Evolutionary conservation across 2,797 vertebrate species (phyloP).

Genomic region (Melopsittacus undulatus): DNA sequence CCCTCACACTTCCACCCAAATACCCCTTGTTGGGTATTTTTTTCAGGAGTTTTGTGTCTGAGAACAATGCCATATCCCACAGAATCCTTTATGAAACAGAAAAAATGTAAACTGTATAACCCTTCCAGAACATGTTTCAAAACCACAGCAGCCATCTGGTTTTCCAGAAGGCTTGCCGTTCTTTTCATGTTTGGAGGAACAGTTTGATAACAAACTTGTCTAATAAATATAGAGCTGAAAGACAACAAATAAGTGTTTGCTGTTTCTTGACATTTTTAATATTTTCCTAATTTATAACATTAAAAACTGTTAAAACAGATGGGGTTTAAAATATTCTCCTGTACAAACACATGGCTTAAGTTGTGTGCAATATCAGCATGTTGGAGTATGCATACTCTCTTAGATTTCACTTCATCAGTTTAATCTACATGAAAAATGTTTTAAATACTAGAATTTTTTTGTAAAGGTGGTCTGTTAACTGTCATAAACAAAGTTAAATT

Average conservation of each 20-base stretch:
- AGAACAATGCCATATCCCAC: constrained; percentile 34
- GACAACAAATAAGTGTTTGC: constrained; percentile 74
- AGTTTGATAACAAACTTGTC: constrained; percentile 83
- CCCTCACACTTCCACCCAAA: not conserved
- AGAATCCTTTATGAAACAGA: constrained; percentile 51
- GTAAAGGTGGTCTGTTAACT: not conserved
- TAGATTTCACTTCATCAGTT: constrained; percentile 62
- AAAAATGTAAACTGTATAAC: constrained; percentile 66
- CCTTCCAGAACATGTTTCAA: constrained; percentile 64
- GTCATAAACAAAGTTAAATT: not conserved
- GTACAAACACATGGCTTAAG: constrained; percentile 77
- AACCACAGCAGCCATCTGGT: constrained; percentile 80
- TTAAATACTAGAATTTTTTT: constrained; percentile 42
- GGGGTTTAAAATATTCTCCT: constrained; percentile 79
- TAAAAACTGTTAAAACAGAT: constrained; percentile 83
- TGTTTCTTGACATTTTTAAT: constrained; percentile 74
- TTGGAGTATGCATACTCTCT: constrained; percentile 65
- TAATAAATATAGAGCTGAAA: constrained; percentile 78
- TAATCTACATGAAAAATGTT: not conserved
- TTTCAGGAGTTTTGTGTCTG: constrained; percentile 14
- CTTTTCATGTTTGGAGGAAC: constrained; percentile 80
- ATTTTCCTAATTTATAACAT: constrained; percentile 80
- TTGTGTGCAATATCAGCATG: constrained; percentile 69
- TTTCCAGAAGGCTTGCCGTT: constrained; percentile 81
- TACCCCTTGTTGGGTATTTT: not conserved